Base-by-base conservation (phyloP, 1,140 invertebrate species). In the Teleogryllus occipitalis region DNA sequence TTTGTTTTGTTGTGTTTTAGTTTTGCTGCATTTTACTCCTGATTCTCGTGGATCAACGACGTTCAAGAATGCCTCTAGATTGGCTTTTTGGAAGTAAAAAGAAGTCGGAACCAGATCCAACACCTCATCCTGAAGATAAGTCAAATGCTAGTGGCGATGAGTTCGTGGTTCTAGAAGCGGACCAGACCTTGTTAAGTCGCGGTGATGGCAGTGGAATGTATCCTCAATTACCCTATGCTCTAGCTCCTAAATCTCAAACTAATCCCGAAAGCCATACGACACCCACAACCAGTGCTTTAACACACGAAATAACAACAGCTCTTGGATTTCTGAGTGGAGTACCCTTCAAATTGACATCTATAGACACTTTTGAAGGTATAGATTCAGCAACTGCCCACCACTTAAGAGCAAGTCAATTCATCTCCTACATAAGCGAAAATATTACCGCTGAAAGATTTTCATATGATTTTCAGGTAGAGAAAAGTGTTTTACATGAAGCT, bases 1-100 rank as follows among this genome's bases (percentile, higher is more conserved):
- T 39, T 39, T 39, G 27, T 39, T 39, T 1, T 39, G 27, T 39
- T 39, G 27, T 39, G 27, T 39, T 39, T 39, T 39, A 39, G 27
- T 39, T n/a, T n/a, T 39, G 27, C 27, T 39, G 27, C 5, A 39
- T 39, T 39, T 39, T 39, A 39, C 27, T 39, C 27, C 27, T 39
- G 27, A 39, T 39, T 39, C 5, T 39, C 27, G 27, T 39, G 27
- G 27, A 39, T 39, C 27, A 39, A 39, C 27, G 27, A 39, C 27
- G 27, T 39, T 39, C 1, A 39, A 39, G 27, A 5, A 77, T 77
- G 76, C 48, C 76, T 1, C 47, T 87, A 86, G 86, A 86, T 81
- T 87, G 87, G 87, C 84, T 87, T 8, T 87, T 87, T 82, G 85
- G 86, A 7, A 86, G 84, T 81, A 87, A 87, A 54, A 87, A 87